Base-by-base conservation (phyloP, 2,113 vertebrate species). In the Melospiza georgiana region DNA sequence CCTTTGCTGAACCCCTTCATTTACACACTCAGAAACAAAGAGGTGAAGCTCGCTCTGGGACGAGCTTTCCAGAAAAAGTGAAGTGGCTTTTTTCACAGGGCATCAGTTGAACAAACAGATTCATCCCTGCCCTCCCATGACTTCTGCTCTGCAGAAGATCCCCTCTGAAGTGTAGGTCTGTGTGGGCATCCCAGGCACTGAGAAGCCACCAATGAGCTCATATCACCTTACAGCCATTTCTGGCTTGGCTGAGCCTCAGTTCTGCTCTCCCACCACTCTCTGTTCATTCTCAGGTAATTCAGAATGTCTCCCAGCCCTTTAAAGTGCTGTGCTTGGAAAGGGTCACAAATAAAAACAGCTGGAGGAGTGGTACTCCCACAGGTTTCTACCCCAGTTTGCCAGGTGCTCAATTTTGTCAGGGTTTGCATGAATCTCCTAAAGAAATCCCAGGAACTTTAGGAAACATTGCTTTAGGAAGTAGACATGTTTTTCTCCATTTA, bases 1-100 rank as follows among this genome's bases (percentile, higher is more conserved):
- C 95, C 96, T 3, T 21, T 97, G 59, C 46, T 97, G 89, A 98
- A 98, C 49, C 97, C 96, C 54, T 98, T 98, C 92, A 96, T 98
- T 91, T 98, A 97, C 54, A 97, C 96, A 6, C 95, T 98, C 61
- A 97, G 97, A 57, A 98, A 97, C 74, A 95, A 95, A 73, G 97
- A 97, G 58, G 97, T 97, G 63, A 97, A 96, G 65, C 85, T 97
- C 7, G 94, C 94, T 35, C 57, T 94, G 41, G 6, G 27, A 27
- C 4, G 2, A 19, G 65, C 46, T 68, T 87, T 91, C 15, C 35
- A 27, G 44, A 84, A 80, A 12, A 91, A 51, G 12, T 83, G 43
- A 94, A 84, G 11, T 33, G 19, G 14, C 9, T 57, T 79, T 61
- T 78, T 61, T 78, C 46, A 49, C 21, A 61, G 15, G 35, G 28